Conservation (phyloP, 2,797 vertebrate genomes). For the Gallinago stenura region DNA sequence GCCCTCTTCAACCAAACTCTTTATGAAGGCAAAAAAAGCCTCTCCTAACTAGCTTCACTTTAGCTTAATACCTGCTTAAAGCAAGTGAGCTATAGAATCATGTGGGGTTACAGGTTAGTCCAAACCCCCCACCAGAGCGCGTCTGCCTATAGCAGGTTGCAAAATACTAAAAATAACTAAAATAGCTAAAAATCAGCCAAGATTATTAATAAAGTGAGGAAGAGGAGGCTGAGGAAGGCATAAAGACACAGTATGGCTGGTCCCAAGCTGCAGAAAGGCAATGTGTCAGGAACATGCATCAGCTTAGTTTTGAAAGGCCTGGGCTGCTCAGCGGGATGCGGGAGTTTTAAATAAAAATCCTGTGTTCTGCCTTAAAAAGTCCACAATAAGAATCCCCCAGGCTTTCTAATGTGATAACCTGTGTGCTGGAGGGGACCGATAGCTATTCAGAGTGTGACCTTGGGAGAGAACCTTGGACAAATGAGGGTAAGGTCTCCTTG, state of each 20-base stretch:
- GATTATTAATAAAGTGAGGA: not conserved
- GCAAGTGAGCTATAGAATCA: not conserved
- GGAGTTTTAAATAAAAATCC: not conserved
- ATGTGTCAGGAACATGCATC: not conserved
- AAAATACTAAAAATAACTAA: no score
- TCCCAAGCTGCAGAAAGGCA: not conserved
- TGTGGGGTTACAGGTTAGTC: no score
- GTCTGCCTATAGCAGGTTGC: no score
- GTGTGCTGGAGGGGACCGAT: not conserved
- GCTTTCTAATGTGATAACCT: not conserved
- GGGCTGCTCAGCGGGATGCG: not conserved
- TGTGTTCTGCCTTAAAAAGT: not conserved
- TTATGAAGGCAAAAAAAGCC: not conserved
- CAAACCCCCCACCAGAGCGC: no score
- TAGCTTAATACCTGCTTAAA: not conserved
- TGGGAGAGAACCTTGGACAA: not conserved
- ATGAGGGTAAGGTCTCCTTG: not conserved
- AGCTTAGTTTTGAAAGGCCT: not conserved
- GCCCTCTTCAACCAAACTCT: not conserved
- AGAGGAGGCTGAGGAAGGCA: not conserved
- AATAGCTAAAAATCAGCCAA: not conserved
- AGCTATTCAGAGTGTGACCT: not conserved
- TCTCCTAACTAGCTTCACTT: not conserved
- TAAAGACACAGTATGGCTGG: not conserved
- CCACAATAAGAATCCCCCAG: not conserved